phyloP scores from a whole-genome alignment of 1,140 invertebrate species.

The Agrypnia vestita region DNA sequence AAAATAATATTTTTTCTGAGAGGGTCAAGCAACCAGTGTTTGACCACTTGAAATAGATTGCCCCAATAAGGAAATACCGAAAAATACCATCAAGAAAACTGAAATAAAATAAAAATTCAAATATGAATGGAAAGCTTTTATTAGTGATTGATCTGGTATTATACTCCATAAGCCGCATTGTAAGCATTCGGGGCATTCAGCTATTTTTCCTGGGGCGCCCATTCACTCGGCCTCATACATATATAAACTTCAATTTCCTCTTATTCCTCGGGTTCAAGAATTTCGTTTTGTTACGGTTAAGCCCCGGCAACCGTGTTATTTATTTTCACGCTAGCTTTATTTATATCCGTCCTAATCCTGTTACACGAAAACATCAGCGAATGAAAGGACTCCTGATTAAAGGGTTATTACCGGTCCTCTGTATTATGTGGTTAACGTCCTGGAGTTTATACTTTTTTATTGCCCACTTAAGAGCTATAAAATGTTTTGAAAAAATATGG shows the following conservation, averaged over 20 bases:
- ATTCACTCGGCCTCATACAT: not conserved
- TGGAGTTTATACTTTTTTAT: not conserved
- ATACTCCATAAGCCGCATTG: no score
- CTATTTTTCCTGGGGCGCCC: not conserved
- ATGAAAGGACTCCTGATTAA: conserved; percentile 28
- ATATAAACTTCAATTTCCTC: conserved; percentile 8
- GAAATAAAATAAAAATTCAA: no score
- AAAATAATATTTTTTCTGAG: no score
- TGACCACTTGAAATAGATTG: no score
- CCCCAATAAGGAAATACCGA: no score
- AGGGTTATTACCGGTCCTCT: conserved; percentile 1
- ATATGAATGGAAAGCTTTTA: no score
- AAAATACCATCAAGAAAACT: no score
- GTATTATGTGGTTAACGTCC: conserved; percentile 5
- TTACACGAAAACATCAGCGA: not conserved
- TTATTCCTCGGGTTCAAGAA: not conserved
- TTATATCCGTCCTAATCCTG: conserved; percentile 10
- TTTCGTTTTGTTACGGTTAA: not conserved
- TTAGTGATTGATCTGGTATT: no score
- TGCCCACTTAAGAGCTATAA: no score
- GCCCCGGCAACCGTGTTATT: conserved; percentile 6
- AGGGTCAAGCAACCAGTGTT: no score
- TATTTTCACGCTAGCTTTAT: conserved; percentile 7
- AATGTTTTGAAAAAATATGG: no score
- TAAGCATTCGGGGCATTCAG: no score